These are phyloP conservation scores for Rhombomys opimus DNA, from an alignment of 2,113 vertebrate genomes.

Conservation along the genomic window DNA sequence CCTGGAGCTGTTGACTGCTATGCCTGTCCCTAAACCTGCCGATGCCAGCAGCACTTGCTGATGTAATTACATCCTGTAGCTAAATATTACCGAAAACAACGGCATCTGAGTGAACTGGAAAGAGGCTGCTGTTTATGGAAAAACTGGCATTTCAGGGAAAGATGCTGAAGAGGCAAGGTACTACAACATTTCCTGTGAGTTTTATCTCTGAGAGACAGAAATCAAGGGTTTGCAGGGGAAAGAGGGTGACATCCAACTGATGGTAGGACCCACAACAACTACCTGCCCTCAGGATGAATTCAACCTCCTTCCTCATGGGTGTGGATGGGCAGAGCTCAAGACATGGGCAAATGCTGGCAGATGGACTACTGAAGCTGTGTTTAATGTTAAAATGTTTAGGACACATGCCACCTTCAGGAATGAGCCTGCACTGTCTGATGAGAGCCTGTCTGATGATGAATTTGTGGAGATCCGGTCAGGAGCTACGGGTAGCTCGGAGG, in stretches of 20 bases:
- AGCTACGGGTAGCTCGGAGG: accelerated
- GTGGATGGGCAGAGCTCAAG: accelerated
- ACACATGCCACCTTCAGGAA: accelerated
- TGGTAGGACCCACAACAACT: accelerated
- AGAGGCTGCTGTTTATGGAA: conserved; percentile 16
- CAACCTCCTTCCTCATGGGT: accelerated
- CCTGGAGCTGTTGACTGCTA: neutral
- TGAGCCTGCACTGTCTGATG: neutral
- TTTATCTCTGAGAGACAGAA: neutral
- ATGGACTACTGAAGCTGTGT: accelerated
- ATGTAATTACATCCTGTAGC: neutral
- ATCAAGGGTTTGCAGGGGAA: too few species aligned
- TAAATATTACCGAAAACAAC: conserved; percentile 6
- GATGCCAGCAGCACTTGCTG: neutral
- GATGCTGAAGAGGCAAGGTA: neutral
- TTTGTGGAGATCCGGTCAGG: neutral
- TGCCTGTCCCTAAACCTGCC: neutral
- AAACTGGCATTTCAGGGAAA: conserved; percentile 17
- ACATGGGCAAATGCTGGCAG: neutral
- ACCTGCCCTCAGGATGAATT: accelerated
- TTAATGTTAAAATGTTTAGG: neutral
- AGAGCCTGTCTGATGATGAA: too few species aligned
- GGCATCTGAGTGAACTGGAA: neutral
- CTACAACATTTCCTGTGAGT: neutral
- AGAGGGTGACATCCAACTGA: too few species aligned